Conservation (phyloP, 2,888 invertebrate genomes). For the Serripes groenlandicus region DNA sequence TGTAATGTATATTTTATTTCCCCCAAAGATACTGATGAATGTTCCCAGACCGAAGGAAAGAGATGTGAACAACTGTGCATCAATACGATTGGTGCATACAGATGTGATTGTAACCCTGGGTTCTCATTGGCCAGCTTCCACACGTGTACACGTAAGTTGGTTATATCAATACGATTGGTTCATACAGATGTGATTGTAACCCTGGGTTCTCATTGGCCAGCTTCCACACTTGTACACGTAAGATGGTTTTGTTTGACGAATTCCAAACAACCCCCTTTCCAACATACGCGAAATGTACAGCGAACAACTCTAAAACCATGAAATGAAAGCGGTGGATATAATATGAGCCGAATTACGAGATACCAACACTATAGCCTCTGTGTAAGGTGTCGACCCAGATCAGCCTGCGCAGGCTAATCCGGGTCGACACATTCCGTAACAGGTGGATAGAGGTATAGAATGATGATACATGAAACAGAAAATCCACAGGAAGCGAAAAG, state of each 20-base stretch:
- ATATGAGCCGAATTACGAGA: too few relatives aligned
- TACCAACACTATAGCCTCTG: too few relatives aligned
- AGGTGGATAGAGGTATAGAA: too few relatives aligned
- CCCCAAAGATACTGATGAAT: conserved; percentile 72
- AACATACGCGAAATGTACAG: too few relatives aligned
- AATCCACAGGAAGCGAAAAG: too few relatives aligned
- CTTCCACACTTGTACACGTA: conserved; percentile 72
- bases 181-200: conserved; percentile 78
- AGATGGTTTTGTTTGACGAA: conserved; percentile 60
- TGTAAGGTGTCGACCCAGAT: too few relatives aligned
- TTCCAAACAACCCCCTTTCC: background rate
- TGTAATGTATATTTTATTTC: too few relatives aligned
- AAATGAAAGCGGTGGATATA: too few relatives aligned
- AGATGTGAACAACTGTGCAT: conserved; percentile 75
- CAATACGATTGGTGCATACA: conserved; percentile 75
- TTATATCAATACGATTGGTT: conserved; percentile 75
- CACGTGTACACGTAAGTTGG: conserved; percentile 71
- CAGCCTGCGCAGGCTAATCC: too few relatives aligned
- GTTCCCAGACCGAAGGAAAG: conserved; percentile 43
- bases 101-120: conserved; percentile 78
- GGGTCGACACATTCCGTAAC: too few relatives aligned
- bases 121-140: conserved; percentile 66
- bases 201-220: conserved; percentile 71
- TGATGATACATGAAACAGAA: too few relatives aligned
- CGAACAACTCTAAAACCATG: too few relatives aligned